phyloP scores from a whole-genome alignment of 2,888 invertebrate species.

The Emmelina monodactyla region DNA sequence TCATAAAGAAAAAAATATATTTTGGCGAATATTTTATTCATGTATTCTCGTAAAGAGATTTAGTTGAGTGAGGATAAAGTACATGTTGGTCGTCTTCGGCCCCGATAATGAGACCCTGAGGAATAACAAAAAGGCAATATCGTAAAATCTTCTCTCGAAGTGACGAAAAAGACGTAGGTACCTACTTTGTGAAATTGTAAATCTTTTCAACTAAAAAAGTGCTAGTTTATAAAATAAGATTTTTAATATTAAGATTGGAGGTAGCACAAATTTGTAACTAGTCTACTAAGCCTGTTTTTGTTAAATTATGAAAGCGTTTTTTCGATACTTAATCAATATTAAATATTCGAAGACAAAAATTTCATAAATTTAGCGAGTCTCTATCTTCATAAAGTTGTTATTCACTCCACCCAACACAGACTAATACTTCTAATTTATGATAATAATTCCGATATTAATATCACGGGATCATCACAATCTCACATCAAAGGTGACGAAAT shows the following conservation, averaged over 20 bases:
- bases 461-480: constrained; percentile 25
- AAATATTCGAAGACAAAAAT: too few relatives aligned
- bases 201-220: too few relatives aligned
- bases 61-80: constrained; percentile 44
- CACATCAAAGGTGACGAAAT: constrained; percentile 43
- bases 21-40: not conserved
- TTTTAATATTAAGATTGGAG: too few relatives aligned
- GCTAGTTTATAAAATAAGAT: too few relatives aligned
- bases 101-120: constrained; percentile 57
- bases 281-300: too few relatives aligned
- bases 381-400: too few relatives aligned
- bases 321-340: too few relatives aligned
- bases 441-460: constrained; percentile 25
- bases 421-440: constrained; percentile 21
- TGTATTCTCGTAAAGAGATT: constrained; percentile 29
- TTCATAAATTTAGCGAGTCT: too few relatives aligned
- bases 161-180: not conserved
- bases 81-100: constrained; percentile 44
- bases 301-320: too few relatives aligned
- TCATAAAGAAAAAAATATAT: constrained; percentile 19
- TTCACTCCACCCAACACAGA: too few relatives aligned
- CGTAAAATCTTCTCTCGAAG: constrained; percentile 41
- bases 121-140: constrained; percentile 62
- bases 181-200: too few relatives aligned
- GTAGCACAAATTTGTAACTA: too few relatives aligned